phyloP scores from a whole-genome alignment of 92 coral and sea anemone species.

The Umimayanthus kanabou region DNA sequence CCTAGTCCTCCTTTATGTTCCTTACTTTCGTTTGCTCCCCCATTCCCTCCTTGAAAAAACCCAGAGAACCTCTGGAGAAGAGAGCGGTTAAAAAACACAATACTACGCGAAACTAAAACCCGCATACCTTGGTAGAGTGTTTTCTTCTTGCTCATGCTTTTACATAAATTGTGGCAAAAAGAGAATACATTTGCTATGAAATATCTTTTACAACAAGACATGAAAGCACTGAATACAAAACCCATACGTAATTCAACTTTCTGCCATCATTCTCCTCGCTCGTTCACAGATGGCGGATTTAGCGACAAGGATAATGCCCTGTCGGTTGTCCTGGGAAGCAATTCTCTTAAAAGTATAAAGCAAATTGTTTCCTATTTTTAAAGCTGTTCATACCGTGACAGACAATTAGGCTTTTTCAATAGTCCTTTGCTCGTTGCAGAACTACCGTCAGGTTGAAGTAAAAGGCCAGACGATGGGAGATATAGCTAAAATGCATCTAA shows the following conservation, averaged over 20 bases:
- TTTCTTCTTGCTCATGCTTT: background rate
- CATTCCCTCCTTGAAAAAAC: no score
- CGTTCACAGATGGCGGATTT: background rate
- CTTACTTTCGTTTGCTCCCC: no score
- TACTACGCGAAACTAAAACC: no score
- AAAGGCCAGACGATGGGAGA: no score
- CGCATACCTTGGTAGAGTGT: background rate
- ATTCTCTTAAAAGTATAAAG: background rate
- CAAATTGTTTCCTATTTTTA: background rate
- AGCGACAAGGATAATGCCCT: background rate
- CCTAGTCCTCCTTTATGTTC: no score
- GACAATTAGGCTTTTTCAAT: background rate
- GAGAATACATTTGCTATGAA: background rate
- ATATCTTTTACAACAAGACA: background rate
- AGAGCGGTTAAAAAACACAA: no score
- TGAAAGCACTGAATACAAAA: background rate
- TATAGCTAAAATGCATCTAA: no score
- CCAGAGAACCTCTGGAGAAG: no score
- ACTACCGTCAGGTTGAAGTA: no score
- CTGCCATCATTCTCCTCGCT: background rate
- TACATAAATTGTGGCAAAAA: background rate
- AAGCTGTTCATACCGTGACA: background rate
- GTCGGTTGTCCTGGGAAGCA: constrained; percentile 8
- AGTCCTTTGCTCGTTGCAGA: no score
- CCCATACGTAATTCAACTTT: background rate